These are phyloP conservation scores for Saturnia pavonia DNA, from an alignment of 2,888 invertebrate species.

Conservation along the genomic window DNA sequence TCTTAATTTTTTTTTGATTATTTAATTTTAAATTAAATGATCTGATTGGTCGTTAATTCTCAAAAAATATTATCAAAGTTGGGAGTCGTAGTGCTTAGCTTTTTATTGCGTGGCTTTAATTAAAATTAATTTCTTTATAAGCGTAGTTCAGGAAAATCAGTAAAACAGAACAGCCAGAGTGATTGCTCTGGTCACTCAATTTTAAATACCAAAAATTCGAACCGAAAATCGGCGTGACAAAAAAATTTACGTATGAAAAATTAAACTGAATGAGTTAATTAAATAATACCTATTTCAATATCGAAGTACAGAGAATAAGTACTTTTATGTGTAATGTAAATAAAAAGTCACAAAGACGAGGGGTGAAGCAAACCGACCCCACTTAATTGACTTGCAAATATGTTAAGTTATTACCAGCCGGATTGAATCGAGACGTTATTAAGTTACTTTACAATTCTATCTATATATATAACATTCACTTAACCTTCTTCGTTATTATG, in stretches of 20 bases:
- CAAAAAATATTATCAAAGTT: too few relatives aligned
- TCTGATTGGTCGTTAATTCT: too few relatives aligned
- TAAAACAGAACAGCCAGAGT: background rate
- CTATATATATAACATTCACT: background rate
- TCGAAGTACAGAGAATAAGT: background rate
- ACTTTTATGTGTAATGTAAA: background rate
- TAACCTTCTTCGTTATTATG: background rate
- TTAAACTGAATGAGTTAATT: too few relatives aligned
- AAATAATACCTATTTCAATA: background rate
- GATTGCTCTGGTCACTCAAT: background rate
- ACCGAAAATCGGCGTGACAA: too few relatives aligned
- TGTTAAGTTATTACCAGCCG: background rate
- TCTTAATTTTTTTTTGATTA: too few relatives aligned
- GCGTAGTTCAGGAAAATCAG: background rate
- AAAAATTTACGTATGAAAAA: too few relatives aligned
- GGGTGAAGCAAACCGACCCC: background rate
- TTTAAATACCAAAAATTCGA: background rate
- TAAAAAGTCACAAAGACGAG: background rate
- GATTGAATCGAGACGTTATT: background rate
- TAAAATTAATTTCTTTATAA: background rate
- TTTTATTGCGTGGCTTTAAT: too few relatives aligned
- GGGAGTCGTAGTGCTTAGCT: too few relatives aligned
- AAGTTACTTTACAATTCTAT: background rate
- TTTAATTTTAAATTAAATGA: too few relatives aligned
- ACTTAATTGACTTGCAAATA: constrained; percentile 9